Conservation (phyloP, 2,888 invertebrate species). For the Miltochrista miniata region DNA sequence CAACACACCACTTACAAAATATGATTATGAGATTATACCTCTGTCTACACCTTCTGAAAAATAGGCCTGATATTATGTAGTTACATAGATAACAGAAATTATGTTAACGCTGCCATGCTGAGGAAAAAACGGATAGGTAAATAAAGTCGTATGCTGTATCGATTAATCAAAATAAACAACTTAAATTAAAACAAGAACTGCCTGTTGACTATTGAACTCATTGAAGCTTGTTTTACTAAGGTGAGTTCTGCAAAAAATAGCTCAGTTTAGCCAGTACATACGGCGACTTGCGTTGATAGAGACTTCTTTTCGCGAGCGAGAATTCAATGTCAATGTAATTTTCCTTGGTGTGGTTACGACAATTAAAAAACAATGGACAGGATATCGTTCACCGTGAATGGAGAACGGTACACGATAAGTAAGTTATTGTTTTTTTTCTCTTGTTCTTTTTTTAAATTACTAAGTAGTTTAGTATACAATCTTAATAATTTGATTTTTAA, state of each 20-base stretch:
- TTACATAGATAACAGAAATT: too few relatives aligned
- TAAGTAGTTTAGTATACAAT: too few relatives aligned
- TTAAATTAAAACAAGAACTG: neutral
- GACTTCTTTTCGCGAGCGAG: neutral
- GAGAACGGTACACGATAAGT: constrained; percentile 51
- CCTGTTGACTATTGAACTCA: neutral
- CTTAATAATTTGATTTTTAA: too few relatives aligned
- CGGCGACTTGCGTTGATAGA: neutral
- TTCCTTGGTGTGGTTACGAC: neutral
- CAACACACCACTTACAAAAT: neutral
- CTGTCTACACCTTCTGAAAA: too few relatives aligned
- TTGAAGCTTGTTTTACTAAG: neutral
- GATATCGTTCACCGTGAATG: constrained; percentile 59
- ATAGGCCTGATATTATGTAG: too few relatives aligned
- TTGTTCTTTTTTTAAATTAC: neutral
- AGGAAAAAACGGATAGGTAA: too few relatives aligned
- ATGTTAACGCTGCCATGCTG: too few relatives aligned
- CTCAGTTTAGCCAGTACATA: constrained; percentile 3
- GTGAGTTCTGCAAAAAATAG: too few relatives aligned
- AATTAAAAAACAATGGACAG: constrained; percentile 46
- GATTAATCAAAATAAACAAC: neutral
- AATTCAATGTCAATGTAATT: neutral
- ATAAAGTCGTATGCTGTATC: too few relatives aligned
- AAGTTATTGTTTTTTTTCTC: constrained; percentile 37
- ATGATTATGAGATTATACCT: too few relatives aligned